These are phyloP conservation scores for Flabesymbios commensalis DNA, from an alignment of 2,888 invertebrate genomes.

Conservation along the genomic window DNA sequence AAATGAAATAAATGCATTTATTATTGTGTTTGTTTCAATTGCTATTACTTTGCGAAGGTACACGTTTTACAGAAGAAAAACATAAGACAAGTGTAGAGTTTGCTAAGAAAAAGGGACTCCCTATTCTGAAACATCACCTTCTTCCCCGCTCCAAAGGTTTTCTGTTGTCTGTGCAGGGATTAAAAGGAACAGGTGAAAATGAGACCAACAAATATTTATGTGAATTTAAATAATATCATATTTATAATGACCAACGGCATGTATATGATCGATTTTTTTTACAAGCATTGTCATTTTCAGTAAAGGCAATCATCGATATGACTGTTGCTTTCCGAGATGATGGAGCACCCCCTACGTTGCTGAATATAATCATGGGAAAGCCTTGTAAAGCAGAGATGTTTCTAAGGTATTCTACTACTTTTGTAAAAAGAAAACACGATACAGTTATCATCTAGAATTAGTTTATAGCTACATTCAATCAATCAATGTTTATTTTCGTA, in stretches of 20 bases:
- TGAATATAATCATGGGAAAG: conserved; percentile 52
- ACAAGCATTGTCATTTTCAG: too few species aligned
- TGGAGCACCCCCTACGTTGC: conserved; percentile 50
- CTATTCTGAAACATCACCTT: conserved; percentile 83
- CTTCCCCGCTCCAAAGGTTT: conserved; percentile 96
- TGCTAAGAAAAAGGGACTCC: conserved; percentile 82
- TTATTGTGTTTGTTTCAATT: conserved; percentile 68
- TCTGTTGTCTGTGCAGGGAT: conserved; percentile 79
- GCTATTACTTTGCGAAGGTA: conserved; percentile 89
- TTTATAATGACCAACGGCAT: too few species aligned
- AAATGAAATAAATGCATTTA: too few species aligned
- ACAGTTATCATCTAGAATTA: too few species aligned
- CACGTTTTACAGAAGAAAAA: conserved; percentile 84
- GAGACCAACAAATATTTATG: too few species aligned
- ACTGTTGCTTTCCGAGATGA: conserved; percentile 59
- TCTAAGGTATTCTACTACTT: conserved; percentile 48
- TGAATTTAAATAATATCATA: too few species aligned
- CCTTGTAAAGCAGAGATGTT: conserved; percentile 57
- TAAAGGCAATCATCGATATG: conserved; percentile 81
- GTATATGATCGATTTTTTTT: too few species aligned
- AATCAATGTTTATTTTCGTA: too few species aligned
- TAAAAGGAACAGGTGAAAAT: too few species aligned
- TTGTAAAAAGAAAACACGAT: too few species aligned
- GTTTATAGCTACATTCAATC: too few species aligned
- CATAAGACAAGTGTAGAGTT: conserved; percentile 86